Evolutionary conservation across 35 echinoderm and acorn worm genomes (phyloP).

Genomic region (Heliocidaris erythrogramma): DNA sequence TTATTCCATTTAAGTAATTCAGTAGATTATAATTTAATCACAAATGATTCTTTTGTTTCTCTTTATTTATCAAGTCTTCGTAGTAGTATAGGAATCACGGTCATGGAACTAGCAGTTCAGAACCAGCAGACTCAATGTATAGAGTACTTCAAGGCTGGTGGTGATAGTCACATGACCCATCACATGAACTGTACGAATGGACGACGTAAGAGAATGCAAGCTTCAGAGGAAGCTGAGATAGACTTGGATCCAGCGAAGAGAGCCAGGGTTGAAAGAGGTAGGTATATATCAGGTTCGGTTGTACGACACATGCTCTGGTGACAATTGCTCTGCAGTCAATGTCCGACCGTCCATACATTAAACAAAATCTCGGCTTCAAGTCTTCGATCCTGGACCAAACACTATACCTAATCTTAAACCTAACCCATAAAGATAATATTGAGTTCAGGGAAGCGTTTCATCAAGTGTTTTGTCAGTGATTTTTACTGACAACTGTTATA

Average conservation of each 20-base stretch:
- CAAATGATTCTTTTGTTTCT: background rate
- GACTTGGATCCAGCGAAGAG: slow-evolving; percentile 2
- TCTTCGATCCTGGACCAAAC: no score
- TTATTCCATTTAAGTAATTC: background rate
- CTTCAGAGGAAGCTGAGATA: background rate
- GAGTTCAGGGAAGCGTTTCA: no score
- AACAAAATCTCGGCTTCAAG: no score
- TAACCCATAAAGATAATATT: no score
- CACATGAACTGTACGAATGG: background rate
- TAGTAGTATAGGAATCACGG: background rate
- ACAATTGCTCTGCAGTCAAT: no score
- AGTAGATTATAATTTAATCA: background rate
- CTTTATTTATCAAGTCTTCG: background rate
- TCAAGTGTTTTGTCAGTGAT: no score
- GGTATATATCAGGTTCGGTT: background rate
- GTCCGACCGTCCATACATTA: no score
- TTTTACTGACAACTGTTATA: no score
- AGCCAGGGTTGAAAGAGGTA: background rate
- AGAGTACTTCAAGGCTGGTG: slow-evolving; percentile 43
- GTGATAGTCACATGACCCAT: slow-evolving; percentile 1
- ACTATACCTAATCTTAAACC: no score
- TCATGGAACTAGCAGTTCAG: background rate
- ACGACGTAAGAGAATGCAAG: slow-evolving; percentile 7
- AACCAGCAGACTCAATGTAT: background rate
- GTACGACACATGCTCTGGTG: background rate